Percentiles rank a stretch among this genome's conserved stretches.
These are phyloP conservation scores for Amphipyra berbera DNA, from an alignment of 2,888 invertebrate genomes.

Conservation along the genomic window DNA sequence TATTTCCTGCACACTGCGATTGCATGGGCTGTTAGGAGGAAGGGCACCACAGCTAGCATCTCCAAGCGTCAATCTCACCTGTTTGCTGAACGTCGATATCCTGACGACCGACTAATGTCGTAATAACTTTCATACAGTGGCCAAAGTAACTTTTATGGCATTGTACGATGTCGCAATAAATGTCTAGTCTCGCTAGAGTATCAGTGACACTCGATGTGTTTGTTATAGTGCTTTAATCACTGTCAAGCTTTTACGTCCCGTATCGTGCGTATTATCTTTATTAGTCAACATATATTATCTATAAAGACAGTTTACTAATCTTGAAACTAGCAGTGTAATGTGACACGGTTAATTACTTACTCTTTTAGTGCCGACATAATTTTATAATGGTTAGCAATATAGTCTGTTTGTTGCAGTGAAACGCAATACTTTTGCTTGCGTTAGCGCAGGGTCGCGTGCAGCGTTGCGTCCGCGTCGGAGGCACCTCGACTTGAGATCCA, in stretches of 20 bases:
- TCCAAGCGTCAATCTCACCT: not conserved
- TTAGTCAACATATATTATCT: conserved; percentile 52
- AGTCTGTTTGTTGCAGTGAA: conserved; percentile 51
- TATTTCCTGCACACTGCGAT: too few species aligned
- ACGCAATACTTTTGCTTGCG: conserved; percentile 59
- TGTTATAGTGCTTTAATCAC: conserved; percentile 50
- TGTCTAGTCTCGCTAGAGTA: conserved; percentile 18
- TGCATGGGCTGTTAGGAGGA: too few species aligned
- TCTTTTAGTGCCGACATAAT: conserved; percentile 55
- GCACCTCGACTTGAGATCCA: conserved; percentile 70
- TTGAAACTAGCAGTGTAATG: conserved; percentile 50
- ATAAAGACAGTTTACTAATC: conserved; percentile 52
- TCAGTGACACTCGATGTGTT: conserved; percentile 50
- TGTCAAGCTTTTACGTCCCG: conserved; percentile 48
- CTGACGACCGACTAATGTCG: conserved; percentile 10
- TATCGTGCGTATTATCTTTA: conserved; percentile 59
- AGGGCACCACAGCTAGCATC: not conserved
- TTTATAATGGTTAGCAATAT: conserved; percentile 55
- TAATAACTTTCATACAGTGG: conserved; percentile 29
- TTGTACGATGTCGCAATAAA: conserved; percentile 45
- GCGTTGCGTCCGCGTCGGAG: conserved; percentile 46
- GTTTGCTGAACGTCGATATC: not conserved
- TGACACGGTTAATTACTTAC: conserved; percentile 60
- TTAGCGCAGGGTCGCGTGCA: conserved; percentile 72
- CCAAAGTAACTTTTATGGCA: conserved; percentile 30